phyloP scores from a whole-genome alignment of 2,797 vertebrate genomes.

The Champsocephalus gunnari region DNA sequence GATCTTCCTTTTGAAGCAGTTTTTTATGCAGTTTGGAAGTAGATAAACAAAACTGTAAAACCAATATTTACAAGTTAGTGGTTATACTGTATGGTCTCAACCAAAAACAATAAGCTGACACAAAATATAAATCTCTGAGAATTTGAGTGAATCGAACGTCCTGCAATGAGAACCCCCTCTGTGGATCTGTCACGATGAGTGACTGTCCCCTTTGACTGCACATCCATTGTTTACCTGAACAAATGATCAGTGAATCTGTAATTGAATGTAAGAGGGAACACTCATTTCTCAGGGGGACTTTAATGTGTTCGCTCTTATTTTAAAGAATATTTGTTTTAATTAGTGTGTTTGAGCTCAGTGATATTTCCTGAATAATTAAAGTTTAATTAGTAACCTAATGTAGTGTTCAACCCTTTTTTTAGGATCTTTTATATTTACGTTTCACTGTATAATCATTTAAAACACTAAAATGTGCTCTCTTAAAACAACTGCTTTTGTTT shows the following conservation, averaged over 20 bases:
- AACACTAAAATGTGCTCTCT: background rate
- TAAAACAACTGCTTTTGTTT: background rate
- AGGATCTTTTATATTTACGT: background rate
- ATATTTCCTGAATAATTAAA: conserved; percentile 4
- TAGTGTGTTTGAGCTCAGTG: conserved; percentile 1
- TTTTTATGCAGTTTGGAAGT: background rate
- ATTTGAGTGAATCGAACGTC: background rate
- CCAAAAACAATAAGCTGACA: conserved; percentile 1
- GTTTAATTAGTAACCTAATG: background rate
- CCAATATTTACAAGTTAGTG: background rate
- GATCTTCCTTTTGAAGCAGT: background rate
- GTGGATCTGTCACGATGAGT: background rate
- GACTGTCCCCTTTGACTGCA: background rate
- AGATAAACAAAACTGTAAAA: background rate
- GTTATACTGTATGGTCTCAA: background rate
- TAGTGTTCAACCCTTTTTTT: background rate
- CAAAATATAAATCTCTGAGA: background rate
- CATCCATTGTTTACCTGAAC: conserved; percentile 9
- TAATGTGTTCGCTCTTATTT: background rate
- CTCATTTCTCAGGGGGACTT: conserved; percentile 1
- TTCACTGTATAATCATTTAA: background rate
- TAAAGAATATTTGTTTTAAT: conserved; percentile 25
- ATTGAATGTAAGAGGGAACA: background rate
- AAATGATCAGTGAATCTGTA: conserved; percentile 6
- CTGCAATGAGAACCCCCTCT: background rate